These are phyloP conservation scores for Scaeva pyrastri DNA, from an alignment of 2,888 invertebrate species.

Conservation along the genomic window DNA sequence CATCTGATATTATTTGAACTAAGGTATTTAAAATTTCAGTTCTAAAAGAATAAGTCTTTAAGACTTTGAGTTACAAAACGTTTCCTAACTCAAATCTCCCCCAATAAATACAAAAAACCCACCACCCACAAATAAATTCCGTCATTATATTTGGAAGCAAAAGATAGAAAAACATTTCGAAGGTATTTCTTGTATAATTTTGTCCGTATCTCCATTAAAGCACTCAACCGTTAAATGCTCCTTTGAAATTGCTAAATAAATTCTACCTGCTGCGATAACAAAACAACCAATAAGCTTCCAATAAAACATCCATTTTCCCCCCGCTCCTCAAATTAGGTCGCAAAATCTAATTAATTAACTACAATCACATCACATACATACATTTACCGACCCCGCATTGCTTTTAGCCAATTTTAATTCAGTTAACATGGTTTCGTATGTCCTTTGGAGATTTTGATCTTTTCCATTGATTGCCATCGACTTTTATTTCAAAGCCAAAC, in stretches of 20 bases:
- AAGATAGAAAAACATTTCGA: too few relatives aligned
- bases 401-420: constrained; percentile 35
- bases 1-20: too few relatives aligned
- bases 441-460: constrained; percentile 46
- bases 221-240: constrained; percentile 1
- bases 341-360: constrained; percentile 65
- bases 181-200: not conserved
- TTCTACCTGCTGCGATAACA: not conserved
- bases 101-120: too few relatives aligned
- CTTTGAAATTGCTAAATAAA: not conserved
- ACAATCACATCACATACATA: not conserved
- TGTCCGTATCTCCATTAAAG: not conserved
- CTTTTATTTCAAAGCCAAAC: constrained; percentile 19
- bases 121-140: too few relatives aligned
- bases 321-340: constrained; percentile 49
- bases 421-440: constrained; percentile 51
- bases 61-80: too few relatives aligned
- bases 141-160: too few relatives aligned
- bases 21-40: too few relatives aligned
- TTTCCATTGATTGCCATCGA: constrained; percentile 45
- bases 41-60: too few relatives aligned
- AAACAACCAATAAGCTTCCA: constrained; percentile 4
- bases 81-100: too few relatives aligned
- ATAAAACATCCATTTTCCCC: constrained; percentile 13
- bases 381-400: not conserved